A percentile compares a stretch with the other conserved stretches of the same genome.
Evolutionary conservation across 2,888 invertebrate genomes (phyloP).

Genomic region (Salticus scenicus): DNA sequence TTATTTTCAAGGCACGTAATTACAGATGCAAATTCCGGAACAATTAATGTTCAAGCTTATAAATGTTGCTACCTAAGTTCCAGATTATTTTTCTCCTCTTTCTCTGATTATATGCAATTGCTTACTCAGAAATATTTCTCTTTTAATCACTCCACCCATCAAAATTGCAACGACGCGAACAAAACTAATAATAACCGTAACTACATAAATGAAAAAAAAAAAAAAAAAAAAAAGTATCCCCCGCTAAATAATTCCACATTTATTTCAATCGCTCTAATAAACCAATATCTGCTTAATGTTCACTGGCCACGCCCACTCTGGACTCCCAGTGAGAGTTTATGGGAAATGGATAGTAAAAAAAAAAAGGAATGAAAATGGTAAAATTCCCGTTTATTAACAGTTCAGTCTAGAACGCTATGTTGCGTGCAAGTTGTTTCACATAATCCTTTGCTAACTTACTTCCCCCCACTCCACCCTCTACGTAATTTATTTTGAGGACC

Average conservation of each 20-base stretch:
- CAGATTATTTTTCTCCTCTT: no score
- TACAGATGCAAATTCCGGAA: no score
- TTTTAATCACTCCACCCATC: no score
- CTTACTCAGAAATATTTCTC: no score
- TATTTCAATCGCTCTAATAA: conserved; percentile 9
- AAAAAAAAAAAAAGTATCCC: background rate
- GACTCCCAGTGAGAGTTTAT: background rate
- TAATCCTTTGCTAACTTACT: background rate
- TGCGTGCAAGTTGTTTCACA: conserved; percentile 9
- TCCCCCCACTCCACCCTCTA: background rate
- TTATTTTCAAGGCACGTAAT: no score
- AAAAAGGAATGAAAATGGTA: background rate
- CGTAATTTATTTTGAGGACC: background rate
- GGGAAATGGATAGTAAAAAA: background rate
- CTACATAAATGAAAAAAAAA: no score
- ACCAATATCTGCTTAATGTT: conserved; percentile 9
- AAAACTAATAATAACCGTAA: background rate
- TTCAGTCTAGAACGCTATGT: conserved; percentile 4
- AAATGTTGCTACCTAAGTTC: no score
- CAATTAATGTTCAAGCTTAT: no score
- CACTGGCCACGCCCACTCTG: background rate
- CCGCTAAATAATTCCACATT: background rate
- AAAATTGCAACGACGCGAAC: background rate
- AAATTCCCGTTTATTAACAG: background rate
- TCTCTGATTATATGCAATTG: no score